A percentile compares a stretch with the other conserved stretches of the same genome.
phyloP scores from a whole-genome alignment of 2,888 invertebrate species.

The Ennomos quercinarius region DNA sequence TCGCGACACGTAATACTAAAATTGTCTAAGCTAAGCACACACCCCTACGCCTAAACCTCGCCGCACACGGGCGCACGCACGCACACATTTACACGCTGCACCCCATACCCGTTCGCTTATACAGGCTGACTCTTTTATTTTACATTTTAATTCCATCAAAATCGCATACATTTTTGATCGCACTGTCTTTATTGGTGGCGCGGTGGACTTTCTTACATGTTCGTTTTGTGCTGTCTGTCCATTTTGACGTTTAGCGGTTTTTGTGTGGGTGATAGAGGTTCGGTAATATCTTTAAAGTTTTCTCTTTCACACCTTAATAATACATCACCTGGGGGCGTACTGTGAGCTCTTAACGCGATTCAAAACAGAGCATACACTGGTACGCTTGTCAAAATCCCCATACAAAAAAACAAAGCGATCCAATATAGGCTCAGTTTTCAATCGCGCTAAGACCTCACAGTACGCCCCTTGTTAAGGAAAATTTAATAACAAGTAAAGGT shows the following conservation, averaged over 20 bases:
- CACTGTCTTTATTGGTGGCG: conserved; percentile 38
- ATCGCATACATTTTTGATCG: conserved; percentile 41
- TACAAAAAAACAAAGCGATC: too few species aligned
- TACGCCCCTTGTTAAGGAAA: too few species aligned
- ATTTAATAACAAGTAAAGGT: background rate
- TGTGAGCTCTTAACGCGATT: too few species aligned
- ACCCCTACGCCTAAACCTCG: conserved; percentile 70
- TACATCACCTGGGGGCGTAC: too few species aligned
- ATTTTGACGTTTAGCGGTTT: conserved; percentile 25
- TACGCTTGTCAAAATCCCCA: too few species aligned
- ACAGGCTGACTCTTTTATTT: conserved; percentile 61
- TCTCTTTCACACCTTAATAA: too few species aligned
- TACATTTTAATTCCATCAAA: conserved; percentile 44
- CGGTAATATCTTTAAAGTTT: too few species aligned
- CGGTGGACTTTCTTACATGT: conserved; percentile 32
- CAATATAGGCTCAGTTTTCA: too few species aligned
- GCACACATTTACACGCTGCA: conserved; percentile 54
- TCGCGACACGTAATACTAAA: conserved; percentile 77
- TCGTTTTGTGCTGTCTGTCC: conserved; percentile 37
- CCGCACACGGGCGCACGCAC: conserved; percentile 49
- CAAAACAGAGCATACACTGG: too few species aligned
- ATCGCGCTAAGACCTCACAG: too few species aligned
- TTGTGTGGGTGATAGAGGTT: conserved; percentile 12
- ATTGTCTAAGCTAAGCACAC: conserved; percentile 83
- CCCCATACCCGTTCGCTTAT: conserved; percentile 56